Evolutionary conservation across 2,888 invertebrate species (phyloP), one percentile per base, ranked within the genome.

Genomic region (Drosophila atroscutellata): DNA sequence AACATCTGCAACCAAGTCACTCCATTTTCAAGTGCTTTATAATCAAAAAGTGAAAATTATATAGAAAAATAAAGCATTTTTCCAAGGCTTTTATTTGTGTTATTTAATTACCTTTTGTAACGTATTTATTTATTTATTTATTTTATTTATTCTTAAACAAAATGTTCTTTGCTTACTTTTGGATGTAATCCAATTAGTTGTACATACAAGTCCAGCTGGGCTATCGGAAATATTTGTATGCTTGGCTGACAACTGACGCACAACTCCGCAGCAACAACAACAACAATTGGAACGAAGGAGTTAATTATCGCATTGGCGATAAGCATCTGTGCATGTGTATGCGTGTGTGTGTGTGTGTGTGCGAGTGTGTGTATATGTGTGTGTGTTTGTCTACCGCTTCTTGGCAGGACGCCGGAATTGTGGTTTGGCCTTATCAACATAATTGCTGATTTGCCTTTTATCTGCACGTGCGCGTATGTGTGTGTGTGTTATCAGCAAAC

Each of bases 391-490:
- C 20, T 74, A 54, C 45, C 64, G 51, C 37, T 49, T 57, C 59
- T 49, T 39, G 24, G 67, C 86, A 85, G 84, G 84, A 85, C 88
- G 82, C 81, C 68, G 54, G 47, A 50, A 56, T 37, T 70, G 34
- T 36, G 55, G 28, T n/a, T 6, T 6, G 56, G 64, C 20, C 65
- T 78, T 78, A 78, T 78, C 79, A 65, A 28, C 50, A 57, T 59
- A 56, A 39, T 67, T 67, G 77, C 79, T 75, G 83, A 75, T 77
- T 82, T 77, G 82, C 59, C 69, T 70, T 76, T 84, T 83, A 75
- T 71, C 75, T 52, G 74, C 76, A 54, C 55, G 32, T 32, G 32
- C 11, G 34, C 30, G 6, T 24, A 9, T 34, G 32, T n/a, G 24
- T 47, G 47, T 15, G 47, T 15, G 47, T 24, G 62, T 77, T 86